Percentiles rank a stretch among this genome's conserved stretches.
phyloP scores from a whole-genome alignment of 2,113 vertebrate species.

The Rhinopomastus cyanomelas region DNA sequence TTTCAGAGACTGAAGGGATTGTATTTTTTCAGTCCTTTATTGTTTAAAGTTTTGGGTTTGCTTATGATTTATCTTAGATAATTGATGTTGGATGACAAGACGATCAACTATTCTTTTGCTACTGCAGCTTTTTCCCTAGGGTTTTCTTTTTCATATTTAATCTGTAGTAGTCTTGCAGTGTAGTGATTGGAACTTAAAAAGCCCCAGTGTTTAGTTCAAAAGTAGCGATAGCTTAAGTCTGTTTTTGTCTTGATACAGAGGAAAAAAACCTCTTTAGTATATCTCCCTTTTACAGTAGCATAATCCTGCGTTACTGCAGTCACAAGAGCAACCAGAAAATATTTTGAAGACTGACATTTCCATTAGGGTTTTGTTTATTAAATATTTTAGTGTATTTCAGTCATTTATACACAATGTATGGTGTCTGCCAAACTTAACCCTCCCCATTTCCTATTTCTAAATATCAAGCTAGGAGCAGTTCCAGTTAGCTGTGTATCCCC shows the following conservation, averaged over 20 bases:
- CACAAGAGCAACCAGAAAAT: background rate
- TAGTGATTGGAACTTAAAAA: background rate
- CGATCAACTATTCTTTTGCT: background rate
- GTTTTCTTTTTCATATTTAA: background rate
- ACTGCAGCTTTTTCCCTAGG: background rate
- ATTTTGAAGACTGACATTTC: constrained; percentile 13
- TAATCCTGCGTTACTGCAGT: background rate
- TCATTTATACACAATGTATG: background rate
- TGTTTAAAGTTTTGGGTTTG: background rate
- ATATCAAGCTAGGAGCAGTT: background rate
- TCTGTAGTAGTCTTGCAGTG: background rate
- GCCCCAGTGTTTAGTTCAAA: background rate
- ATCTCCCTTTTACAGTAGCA: background rate
- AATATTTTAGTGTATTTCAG: constrained; percentile 2
- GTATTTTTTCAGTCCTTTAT: background rate
- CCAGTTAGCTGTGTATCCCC: background rate
- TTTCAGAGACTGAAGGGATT: background rate
- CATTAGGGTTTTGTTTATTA: constrained; percentile 10
- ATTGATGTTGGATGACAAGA: background rate
- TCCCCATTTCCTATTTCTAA: background rate
- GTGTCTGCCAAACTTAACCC: background rate
- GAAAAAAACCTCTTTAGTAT: background rate
- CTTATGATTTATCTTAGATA: background rate
- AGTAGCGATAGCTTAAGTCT: background rate
- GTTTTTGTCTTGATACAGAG: background rate